A percentile compares a stretch with the other conserved stretches of the same genome.
Evolutionary conservation across 2,888 invertebrate genomes (phyloP).

Genomic region (Brassicogethes aeneus): DNA sequence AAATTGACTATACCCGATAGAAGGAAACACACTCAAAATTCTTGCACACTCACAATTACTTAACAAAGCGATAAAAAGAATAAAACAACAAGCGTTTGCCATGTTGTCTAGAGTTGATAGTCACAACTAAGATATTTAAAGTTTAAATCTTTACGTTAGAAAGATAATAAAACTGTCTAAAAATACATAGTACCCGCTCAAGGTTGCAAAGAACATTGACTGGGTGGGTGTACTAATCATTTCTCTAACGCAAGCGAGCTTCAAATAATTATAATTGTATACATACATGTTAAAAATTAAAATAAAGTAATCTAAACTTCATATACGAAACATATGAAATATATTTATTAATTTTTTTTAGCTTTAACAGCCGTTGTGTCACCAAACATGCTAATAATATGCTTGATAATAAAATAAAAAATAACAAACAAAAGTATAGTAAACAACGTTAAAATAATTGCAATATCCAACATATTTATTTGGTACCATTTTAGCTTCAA

Average conservation of each 20-base stretch:
- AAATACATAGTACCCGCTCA: no score
- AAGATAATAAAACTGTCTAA: background rate
- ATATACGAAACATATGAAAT: background rate
- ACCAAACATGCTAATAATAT: slow-evolving; percentile 8
- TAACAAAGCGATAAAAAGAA: background rate
- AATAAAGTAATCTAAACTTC: background rate
- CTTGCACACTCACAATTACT: slow-evolving; percentile 9
- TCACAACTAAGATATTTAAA: no score
- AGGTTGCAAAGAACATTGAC: background rate
- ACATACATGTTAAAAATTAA: background rate
- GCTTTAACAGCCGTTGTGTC: background rate
- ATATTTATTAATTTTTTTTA: background rate
- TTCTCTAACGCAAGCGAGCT: no score
- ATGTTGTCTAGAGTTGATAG: no score
- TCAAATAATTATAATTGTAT: no score
- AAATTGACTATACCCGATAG: slow-evolving; percentile 28
- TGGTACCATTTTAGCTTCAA: slow-evolving; percentile 10
- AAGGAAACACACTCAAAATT: slow-evolving; percentile 29
- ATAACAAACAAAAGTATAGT: slow-evolving; percentile 13
- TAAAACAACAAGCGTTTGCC: no score
- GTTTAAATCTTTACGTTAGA: no score
- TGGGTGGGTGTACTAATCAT: no score
- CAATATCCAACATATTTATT: slow-evolving; percentile 13
- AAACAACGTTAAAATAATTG: slow-evolving; percentile 10
- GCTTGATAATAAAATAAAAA: slow-evolving; percentile 16